Percentiles rank a stretch among this genome's conserved stretches.
Evolutionary conservation across 2,113 vertebrate species (phyloP).

Genomic region (Nematolebias whitei): DNA sequence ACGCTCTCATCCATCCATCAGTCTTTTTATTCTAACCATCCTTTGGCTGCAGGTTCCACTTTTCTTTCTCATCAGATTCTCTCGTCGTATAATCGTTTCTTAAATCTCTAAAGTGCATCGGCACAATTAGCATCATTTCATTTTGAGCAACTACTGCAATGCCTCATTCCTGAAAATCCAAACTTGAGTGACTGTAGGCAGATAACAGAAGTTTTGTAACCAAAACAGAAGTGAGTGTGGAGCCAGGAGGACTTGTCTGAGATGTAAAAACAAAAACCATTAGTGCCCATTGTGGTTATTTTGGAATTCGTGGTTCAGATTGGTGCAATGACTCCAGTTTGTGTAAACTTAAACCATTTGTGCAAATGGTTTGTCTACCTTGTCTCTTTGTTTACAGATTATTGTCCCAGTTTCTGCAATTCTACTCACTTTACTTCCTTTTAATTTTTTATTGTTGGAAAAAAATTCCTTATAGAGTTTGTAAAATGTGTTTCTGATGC

Average conservation of each 20-base stretch:
- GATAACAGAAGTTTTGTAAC: neutral
- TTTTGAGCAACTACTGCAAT: conserved; percentile 8
- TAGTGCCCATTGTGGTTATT: neutral
- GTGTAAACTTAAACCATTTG: neutral
- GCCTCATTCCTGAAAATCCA: conserved; percentile 42
- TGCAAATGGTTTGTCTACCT: no score
- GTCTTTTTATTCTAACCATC: neutral
- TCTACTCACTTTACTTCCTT: neutral
- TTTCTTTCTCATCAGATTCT: neutral
- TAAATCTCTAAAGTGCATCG: neutral
- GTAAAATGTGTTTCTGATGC: neutral
- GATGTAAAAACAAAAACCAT: no score
- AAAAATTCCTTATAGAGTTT: neutral
- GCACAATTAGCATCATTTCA: neutral
- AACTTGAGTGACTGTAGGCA: conserved; percentile 8
- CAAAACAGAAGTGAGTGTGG: conserved; percentile 21
- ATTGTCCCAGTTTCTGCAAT: neutral
- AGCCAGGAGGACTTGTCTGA: neutral
- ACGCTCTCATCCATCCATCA: neutral
- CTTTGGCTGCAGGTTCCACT: neutral
- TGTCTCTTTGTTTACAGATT: neutral
- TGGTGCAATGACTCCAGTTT: neutral
- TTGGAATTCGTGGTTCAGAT: no score
- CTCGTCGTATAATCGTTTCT: neutral
- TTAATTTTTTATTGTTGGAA: neutral